These are phyloP conservation scores for Scopus umbretta DNA, from an alignment of 2,113 vertebrate genomes.

Conservation along the genomic window DNA sequence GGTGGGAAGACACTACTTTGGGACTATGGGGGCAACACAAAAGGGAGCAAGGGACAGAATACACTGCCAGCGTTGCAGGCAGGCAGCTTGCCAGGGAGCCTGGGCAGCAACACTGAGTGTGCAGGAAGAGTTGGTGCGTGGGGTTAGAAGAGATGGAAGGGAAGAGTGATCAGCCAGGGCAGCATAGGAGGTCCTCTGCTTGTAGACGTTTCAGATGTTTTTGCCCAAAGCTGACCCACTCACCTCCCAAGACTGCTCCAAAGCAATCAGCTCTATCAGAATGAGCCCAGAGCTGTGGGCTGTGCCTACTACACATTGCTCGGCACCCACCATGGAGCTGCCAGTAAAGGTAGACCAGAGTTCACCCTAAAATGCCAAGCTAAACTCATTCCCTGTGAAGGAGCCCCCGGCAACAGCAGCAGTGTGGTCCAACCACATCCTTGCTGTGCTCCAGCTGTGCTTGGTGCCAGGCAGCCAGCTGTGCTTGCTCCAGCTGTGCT, in stretches of 20 bases:
- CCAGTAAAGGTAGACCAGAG: not conserved
- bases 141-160: not conserved
- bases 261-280: not conserved
- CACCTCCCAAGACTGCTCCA: not conserved
- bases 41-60: not conserved
- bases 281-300: not conserved
- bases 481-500: no score
- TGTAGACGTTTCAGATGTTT: not conserved
- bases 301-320: not conserved
- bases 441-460: not conserved
- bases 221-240: not conserved
- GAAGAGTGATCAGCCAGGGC: not conserved
- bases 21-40: not conserved
- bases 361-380: fast-evolving
- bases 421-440: not conserved
- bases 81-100: not conserved
- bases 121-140: not conserved
- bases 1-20: not conserved
- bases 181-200: not conserved
- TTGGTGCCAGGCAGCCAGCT: no score
- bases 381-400: not conserved
- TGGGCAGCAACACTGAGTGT: fast-evolving
- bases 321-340: not conserved
- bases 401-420: not conserved
- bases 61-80: not conserved